Conservation (phyloP, 1,140 invertebrate species). For the Nephotettix cincticeps region DNA sequence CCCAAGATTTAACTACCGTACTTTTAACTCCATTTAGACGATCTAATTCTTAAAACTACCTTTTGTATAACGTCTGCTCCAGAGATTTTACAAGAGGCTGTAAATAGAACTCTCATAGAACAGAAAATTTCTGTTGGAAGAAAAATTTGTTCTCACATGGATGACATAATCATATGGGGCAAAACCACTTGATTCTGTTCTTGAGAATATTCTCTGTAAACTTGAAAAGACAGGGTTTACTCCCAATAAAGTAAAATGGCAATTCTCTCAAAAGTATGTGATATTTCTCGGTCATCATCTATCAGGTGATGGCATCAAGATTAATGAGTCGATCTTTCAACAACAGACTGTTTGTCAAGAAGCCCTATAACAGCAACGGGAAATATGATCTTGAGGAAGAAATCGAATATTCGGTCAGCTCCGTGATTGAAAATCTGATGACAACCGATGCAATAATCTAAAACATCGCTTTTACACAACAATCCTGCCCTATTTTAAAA, state of each 20-base stretch:
- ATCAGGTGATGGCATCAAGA: not conserved
- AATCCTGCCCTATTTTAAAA: not conserved
- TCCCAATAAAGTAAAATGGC: not conserved
- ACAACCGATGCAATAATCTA: too few species aligned
- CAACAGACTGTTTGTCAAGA: too few species aligned
- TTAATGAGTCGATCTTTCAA: too few species aligned
- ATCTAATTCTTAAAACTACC: not conserved
- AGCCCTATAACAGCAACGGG: too few species aligned
- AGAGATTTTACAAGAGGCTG: not conserved
- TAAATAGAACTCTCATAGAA: not conserved
- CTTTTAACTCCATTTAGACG: too few species aligned
- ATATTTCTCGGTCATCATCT: not conserved
- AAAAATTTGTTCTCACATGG: too few species aligned
- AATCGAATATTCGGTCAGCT: too few species aligned
- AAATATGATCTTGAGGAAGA: too few species aligned
- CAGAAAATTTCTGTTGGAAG: not conserved
- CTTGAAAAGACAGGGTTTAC: not conserved
- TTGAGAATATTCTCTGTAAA: not conserved
- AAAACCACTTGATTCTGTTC: not conserved
- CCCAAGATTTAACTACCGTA: not conserved
- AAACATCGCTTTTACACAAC: not conserved
- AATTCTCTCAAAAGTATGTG: not conserved
- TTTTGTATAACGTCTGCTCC: not conserved
- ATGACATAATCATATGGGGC: not conserved
- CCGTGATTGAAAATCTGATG: too few species aligned